Percentiles rank a stretch among this genome's conserved stretches.
Evolutionary conservation across 2,113 vertebrate species (phyloP).

Genomic region (Petrocephalus microphthalmus): DNA sequence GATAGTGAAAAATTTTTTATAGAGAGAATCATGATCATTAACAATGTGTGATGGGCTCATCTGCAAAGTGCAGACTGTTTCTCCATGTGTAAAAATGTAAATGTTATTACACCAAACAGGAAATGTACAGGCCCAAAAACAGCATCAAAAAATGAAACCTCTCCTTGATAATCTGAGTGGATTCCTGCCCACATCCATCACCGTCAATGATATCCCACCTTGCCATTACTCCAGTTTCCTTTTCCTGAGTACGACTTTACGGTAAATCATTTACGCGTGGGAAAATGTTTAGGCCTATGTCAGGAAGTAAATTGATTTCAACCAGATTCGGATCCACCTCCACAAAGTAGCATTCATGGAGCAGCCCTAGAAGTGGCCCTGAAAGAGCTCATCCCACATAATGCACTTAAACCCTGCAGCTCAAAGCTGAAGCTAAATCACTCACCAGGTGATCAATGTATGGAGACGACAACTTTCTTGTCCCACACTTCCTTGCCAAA

Average conservation of each 20-base stretch:
- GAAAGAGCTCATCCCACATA: background rate
- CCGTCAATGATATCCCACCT: background rate
- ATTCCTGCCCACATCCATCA: background rate
- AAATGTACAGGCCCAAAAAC: background rate
- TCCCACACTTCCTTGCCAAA: background rate
- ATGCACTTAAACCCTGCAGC: background rate
- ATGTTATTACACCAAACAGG: background rate
- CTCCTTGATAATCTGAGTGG: background rate
- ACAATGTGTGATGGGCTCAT: background rate
- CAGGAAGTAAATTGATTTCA: background rate
- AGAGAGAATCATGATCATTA: background rate
- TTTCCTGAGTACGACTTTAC: background rate
- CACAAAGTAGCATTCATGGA: conserved; percentile 5
- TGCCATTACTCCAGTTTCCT: background rate
- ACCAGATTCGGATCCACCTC: background rate
- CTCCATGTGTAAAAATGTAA: background rate
- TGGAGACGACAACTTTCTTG: conserved; percentile 7
- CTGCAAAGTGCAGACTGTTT: background rate
- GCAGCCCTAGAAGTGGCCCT: background rate
- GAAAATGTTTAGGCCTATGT: background rate
- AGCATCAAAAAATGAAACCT: background rate
- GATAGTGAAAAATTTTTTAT: conserved; percentile 11
- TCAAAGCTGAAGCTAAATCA: background rate
- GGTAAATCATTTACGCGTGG: background rate
- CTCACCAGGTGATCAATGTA: background rate